Percentiles rank a stretch among this genome's conserved stretches.
Evolutionary conservation across 2,888 invertebrate genomes (phyloP).

Genomic region (Scaptodrosophila latifasciaeformis): DNA sequence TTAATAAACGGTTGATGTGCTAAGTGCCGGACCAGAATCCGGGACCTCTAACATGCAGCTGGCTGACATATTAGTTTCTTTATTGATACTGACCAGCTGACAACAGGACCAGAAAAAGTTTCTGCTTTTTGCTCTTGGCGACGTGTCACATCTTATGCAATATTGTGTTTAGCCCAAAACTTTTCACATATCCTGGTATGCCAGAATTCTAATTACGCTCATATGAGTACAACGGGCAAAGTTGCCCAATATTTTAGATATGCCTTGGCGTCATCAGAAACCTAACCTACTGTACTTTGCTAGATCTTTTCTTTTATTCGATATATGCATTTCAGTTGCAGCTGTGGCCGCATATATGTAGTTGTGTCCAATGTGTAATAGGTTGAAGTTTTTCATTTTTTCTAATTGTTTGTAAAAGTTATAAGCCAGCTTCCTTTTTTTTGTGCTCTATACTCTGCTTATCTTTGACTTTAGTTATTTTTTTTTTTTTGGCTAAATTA

Average conservation of each 20-base stretch:
- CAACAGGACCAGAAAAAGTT: slow-evolving; percentile 44
- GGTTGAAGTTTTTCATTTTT: no score
- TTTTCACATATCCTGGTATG: slow-evolving; percentile 43
- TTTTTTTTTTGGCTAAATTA: slow-evolving; percentile 1
- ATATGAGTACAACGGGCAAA: slow-evolving; percentile 27
- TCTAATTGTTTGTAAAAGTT: no score
- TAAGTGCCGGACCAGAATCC: slow-evolving; percentile 48
- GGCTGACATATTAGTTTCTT: slow-evolving; percentile 70
- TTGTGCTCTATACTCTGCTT: no score
- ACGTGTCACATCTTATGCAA: no score
- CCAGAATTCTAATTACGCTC: slow-evolving; percentile 60
- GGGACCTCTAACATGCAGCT: slow-evolving; percentile 6
- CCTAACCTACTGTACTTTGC: neutral
- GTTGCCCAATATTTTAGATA: slow-evolving; percentile 14
- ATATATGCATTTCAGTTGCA: no score
- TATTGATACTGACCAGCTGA: slow-evolving; percentile 65
- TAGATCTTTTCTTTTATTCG: no score
- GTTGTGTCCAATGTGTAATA: no score
- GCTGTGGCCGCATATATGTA: no score
- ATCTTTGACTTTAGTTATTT: no score
- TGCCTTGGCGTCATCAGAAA: slow-evolving; percentile 21
- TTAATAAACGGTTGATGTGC: slow-evolving; percentile 67
- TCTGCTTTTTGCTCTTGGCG: no score
- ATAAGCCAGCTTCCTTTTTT: no score
- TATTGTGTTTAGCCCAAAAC: slow-evolving; percentile 42